Percentiles rank a stretch among this genome's conserved stretches.
Conservation (phyloP, 2,113 vertebrate species). For the Stegastes partitus region DNA sequence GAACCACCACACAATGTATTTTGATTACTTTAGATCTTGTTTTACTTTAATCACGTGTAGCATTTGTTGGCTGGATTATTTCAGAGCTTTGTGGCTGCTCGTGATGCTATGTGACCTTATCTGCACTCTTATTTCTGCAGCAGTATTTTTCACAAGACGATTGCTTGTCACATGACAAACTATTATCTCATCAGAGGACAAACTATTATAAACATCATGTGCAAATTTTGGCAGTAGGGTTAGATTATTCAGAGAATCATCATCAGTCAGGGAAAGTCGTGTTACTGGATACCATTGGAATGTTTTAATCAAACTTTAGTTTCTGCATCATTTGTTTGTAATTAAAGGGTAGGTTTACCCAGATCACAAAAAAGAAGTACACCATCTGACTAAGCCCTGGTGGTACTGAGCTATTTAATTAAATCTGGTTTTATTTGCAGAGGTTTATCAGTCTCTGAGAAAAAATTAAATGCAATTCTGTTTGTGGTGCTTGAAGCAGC, state of each 20-base stretch:
- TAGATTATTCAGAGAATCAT: neutral
- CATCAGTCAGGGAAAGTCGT: too few species aligned
- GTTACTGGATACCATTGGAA: too few species aligned
- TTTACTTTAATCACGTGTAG: neutral
- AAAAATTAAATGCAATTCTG: too few species aligned
- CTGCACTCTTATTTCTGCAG: slow-evolving; percentile 26
- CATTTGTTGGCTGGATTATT: slow-evolving; percentile 11
- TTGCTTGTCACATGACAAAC: slow-evolving; percentile 33
- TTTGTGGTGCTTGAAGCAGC: too few species aligned
- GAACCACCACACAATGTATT: neutral
- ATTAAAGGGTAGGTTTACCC: neutral
- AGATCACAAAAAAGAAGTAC: neutral
- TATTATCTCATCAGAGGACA: slow-evolving; percentile 18
- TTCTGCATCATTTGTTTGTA: neutral
- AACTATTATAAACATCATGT: slow-evolving; percentile 23
- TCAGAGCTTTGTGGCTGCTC: slow-evolving; percentile 28
- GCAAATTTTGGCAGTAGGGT: slow-evolving; percentile 27
- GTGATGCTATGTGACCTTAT: slow-evolving; percentile 15
- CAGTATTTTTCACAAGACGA: slow-evolving; percentile 47
- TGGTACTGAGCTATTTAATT: neutral
- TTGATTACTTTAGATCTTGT: slow-evolving; percentile 7
- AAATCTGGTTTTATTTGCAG: neutral
- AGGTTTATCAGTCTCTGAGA: too few species aligned
- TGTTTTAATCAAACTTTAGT: neutral
- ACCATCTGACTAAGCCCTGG: neutral